These are phyloP conservation scores for Brachionus rubens DNA, from an alignment of 1,140 invertebrate species.

Conservation along the genomic window DNA sequence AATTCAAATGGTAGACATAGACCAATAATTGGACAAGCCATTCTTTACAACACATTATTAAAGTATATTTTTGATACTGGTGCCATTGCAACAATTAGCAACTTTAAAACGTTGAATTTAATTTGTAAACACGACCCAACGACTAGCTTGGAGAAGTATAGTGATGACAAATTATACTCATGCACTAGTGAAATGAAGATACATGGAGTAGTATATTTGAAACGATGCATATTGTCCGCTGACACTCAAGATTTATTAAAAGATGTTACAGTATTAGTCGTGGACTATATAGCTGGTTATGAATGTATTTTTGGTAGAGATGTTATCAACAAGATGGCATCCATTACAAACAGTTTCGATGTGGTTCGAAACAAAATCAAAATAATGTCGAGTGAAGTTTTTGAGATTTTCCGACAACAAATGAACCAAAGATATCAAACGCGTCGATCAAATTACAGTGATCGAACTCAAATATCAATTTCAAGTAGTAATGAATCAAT, in stretches of 20 bases:
- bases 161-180: neutral
- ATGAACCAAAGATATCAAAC: neutral
- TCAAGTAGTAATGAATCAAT: no score
- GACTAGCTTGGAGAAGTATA: neutral
- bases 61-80: constrained; percentile 4
- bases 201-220: neutral
- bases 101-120: neutral
- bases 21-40: neutral
- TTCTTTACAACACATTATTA: neutral
- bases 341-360: neutral
- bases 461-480: neutral
- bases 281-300: neutral
- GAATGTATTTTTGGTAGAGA: neutral
- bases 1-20: neutral
- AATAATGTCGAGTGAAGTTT: neutral
- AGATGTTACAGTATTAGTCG: neutral
- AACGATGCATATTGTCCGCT: neutral
- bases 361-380: neutral
- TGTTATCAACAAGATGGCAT: neutral
- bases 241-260: neutral
- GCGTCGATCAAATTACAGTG: neutral
- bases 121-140: neutral
- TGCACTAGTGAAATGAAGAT: neutral
- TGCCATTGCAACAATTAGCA: neutral
- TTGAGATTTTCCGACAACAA: neutral